Base-by-base conservation (phyloP, 2,113 vertebrate genomes). In the Corvus moneduloides region DNA sequence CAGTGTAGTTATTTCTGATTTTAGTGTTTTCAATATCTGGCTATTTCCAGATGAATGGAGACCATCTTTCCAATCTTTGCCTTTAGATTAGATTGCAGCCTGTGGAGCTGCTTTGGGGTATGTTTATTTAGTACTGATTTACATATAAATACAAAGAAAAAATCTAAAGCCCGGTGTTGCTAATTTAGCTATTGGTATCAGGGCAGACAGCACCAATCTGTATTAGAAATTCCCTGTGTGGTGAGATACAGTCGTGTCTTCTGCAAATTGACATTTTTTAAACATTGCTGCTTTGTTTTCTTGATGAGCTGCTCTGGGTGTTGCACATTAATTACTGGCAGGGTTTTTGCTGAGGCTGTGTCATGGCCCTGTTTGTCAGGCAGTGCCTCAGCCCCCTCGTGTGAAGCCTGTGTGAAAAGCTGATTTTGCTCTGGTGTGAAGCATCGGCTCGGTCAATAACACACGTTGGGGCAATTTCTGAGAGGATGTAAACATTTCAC, bases 41-140 rank as follows among this genome's bases (percentile, higher is more conserved):
- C 80, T 62, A 64, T 94, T 96, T 97, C 89, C 95, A 96, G 94
- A 72, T 88, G 94, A 93, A 89, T 72, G 72, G 89, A 94, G 94
- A 46, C 73, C 83, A 63, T 92, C 81, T 92, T 89, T 91, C 78
- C 77, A 64, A 44, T 92, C 78, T 77, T 5, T 32, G 30, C 49
- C 21, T 81, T 90, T 63, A 78, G 91, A 90, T 95, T 43, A 72
- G 82, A 92, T 82, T 84, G 84, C 76, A 92, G 91, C 51, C 87
- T 28, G 63, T 67, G 74, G 87, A 94, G 64, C 74, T 80, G 52
- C 33, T 67, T 90, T 94, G 18, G 84, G 58, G 5, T 58, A 9
- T 84, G 78, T 76, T 93, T 93, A n/a, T 61, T 83, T 87, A 59
- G 22, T 43, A 17, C 61, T 87, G 84, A 94, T 95, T 96, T 95